Conservation (phyloP, 2,113 vertebrate genomes). For the Myotis yumanensis region DNA sequence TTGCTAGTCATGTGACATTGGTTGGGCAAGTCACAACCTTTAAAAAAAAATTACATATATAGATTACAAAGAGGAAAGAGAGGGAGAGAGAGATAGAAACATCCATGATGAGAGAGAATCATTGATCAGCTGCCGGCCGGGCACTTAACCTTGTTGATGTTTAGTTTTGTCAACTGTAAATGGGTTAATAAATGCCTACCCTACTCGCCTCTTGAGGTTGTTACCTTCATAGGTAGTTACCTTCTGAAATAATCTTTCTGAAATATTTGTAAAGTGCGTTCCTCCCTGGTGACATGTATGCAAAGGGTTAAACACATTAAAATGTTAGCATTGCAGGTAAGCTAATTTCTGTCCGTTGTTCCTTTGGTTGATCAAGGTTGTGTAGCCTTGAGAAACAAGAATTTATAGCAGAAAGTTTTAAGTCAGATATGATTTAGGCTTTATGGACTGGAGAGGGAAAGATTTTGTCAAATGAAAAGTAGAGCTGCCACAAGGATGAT, state of each 20-base stretch:
- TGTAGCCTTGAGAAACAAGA: slow-evolving; percentile 47
- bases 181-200: not conserved
- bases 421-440: not conserved
- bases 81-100: too few relatives aligned
- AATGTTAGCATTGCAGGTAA: not conserved
- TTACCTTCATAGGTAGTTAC: not conserved
- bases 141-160: slow-evolving; percentile 25
- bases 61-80: too few relatives aligned
- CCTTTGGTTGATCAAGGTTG: not conserved
- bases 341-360: not conserved
- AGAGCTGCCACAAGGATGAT: not conserved
- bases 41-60: too few relatives aligned
- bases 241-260: not conserved
- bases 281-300: not conserved
- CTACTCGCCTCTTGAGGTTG: not conserved
- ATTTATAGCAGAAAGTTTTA: slow-evolving; percentile 7
- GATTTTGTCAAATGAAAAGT: not conserved
- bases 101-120: too few relatives aligned
- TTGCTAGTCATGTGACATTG: not conserved
- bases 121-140: too few relatives aligned
- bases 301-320: not conserved
- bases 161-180: slow-evolving; percentile 34
- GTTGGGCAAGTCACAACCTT: not conserved
- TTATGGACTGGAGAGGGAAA: slow-evolving; percentile 26
- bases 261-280: not conserved